Conservation (phyloP, 2,888 invertebrate genomes). For the Hermaeophaga mercurialis region DNA sequence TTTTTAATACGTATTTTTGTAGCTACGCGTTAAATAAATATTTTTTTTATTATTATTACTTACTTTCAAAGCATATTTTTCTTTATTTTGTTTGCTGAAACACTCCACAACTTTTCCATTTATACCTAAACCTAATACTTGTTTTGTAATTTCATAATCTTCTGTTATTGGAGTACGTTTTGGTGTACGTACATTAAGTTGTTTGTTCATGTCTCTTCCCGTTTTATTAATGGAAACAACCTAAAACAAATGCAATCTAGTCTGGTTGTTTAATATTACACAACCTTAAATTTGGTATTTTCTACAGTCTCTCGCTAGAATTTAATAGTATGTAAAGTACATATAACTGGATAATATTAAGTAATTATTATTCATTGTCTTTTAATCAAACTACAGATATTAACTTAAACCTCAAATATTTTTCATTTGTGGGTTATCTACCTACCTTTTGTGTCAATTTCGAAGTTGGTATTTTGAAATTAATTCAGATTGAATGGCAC, state of each 20-base stretch:
- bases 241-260: constrained; percentile 6
- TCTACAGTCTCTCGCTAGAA: too few species aligned
- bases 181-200: constrained; percentile 56
- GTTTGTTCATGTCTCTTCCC: constrained; percentile 36
- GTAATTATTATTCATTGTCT: background rate
- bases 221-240: constrained; percentile 14
- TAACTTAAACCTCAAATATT: constrained; percentile 2
- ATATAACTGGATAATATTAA: too few species aligned
- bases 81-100: constrained; percentile 73
- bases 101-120: constrained; percentile 99
- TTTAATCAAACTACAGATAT: background rate
- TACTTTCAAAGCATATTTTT: constrained; percentile 92
- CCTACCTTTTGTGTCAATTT: constrained; percentile 12
- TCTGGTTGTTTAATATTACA: constrained; percentile 3
- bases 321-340: too few species aligned
- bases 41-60: too few species aligned
- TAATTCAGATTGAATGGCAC: constrained; percentile 3
- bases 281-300: too few species aligned
- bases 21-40: too few species aligned
- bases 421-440: background rate
- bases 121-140: constrained; percentile 94
- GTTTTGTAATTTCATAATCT: constrained; percentile 91
- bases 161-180: constrained; percentile 85
- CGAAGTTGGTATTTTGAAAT: constrained; percentile 4
- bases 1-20: too few species aligned